phyloP scores from a whole-genome alignment of 2,113 vertebrate species.

The Bettongia penicillata region DNA sequence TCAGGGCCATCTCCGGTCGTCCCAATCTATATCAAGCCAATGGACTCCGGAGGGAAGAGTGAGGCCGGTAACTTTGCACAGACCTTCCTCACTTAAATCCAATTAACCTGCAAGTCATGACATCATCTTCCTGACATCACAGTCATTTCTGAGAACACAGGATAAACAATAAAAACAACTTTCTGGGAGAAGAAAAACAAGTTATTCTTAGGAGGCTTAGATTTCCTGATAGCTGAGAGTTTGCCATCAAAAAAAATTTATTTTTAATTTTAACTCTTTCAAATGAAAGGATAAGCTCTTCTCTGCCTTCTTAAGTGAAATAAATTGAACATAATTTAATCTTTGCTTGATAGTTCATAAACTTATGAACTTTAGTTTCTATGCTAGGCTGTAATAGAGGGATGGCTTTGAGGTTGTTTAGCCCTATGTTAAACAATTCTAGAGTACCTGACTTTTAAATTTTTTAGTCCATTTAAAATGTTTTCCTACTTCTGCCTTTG shows the following conservation, averaged over 20 bases:
- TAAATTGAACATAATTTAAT: background rate
- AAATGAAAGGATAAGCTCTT: background rate
- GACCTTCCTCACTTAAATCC: too few relatives aligned
- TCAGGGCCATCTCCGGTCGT: too few relatives aligned
- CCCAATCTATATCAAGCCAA: too few relatives aligned
- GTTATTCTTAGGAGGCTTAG: background rate
- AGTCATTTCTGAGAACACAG: too few relatives aligned
- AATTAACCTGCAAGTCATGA: too few relatives aligned
- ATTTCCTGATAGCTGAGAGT: background rate
- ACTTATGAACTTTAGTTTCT: background rate
- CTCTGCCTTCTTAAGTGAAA: background rate
- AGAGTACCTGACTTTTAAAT: background rate
- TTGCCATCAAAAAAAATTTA: background rate
- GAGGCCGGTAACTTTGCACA: too few relatives aligned
- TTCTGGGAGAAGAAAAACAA: background rate
- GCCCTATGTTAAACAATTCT: background rate
- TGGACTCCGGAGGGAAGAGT: too few relatives aligned
- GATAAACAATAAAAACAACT: too few relatives aligned
- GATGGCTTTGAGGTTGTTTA: background rate
- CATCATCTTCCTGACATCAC: too few relatives aligned
- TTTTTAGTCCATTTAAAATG: background rate
- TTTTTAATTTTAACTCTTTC: background rate
- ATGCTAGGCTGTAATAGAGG: background rate
- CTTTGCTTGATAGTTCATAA: background rate
- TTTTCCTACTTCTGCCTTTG: background rate